Percentiles rank a stretch among this genome's conserved stretches.
phyloP scores from a whole-genome alignment of 2,888 invertebrate genomes.

The Rhingia rostrata region DNA sequence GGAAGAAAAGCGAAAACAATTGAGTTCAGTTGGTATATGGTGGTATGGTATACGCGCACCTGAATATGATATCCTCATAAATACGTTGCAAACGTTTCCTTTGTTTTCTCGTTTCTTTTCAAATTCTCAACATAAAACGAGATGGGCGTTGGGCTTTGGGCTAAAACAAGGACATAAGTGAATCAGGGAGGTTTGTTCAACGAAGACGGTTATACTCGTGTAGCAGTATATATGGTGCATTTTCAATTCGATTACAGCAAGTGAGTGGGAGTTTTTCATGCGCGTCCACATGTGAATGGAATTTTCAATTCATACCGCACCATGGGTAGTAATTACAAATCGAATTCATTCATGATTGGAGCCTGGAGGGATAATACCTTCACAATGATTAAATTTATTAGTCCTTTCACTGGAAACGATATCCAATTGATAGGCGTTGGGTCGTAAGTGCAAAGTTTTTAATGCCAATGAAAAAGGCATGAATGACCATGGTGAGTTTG shows the following conservation, averaged over 20 bases:
- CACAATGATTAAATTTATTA: conserved; percentile 1
- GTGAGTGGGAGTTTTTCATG: neutral
- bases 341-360: neutral
- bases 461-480: neutral
- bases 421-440: neutral
- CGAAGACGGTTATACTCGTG: conserved; percentile 18
- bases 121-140: neutral
- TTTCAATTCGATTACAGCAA: conserved; percentile 11
- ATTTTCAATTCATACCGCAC: neutral
- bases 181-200: conserved; percentile 28
- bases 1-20: conserved; percentile 17
- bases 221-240: neutral
- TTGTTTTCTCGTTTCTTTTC: conserved; percentile 14
- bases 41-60: conserved; percentile 16
- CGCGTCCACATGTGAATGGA: neutral
- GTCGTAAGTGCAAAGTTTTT: neutral
- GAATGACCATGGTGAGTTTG: no score
- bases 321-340: conserved; percentile 6
- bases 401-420: neutral
- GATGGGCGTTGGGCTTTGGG: neutral
- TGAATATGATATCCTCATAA: conserved; percentile 61
- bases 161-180: conserved; percentile 14
- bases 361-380: conserved; percentile 5
- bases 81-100: conserved; percentile 30
- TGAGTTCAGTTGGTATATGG: conserved; percentile 22